A percentile compares a stretch with the other conserved stretches of the same genome.
Conservation (phyloP, 2,113 vertebrate genomes). For the Heterotilapia buettikoferi region DNA sequence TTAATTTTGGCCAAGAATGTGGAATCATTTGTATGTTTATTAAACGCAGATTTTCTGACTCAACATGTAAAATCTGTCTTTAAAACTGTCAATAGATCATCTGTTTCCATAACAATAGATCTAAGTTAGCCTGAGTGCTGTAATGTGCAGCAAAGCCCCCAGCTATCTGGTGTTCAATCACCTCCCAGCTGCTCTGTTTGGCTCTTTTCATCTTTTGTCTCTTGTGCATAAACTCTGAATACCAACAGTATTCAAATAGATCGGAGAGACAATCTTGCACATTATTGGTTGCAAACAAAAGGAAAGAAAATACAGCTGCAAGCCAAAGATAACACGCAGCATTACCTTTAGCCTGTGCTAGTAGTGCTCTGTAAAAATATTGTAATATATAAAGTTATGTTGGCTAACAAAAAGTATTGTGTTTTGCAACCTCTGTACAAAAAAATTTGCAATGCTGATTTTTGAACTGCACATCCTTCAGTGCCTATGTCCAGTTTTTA, state of each 20-base stretch:
- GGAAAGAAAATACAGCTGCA: not conserved
- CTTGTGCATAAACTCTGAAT: constrained; percentile 28
- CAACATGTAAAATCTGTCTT: not conserved
- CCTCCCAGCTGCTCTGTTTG: constrained; percentile 9
- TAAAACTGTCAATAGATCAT: not conserved
- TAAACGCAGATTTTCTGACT: not conserved
- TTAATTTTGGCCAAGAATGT: not conserved
- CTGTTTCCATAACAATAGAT: not conserved
- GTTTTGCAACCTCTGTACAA: not conserved
- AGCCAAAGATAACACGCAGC: not conserved
- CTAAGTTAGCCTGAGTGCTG: not conserved
- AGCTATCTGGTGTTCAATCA: constrained; percentile 19
- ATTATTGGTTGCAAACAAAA: not conserved
- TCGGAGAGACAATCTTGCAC: not conserved
- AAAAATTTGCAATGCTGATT: not conserved
- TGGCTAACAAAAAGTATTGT: not conserved
- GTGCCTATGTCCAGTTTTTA: not conserved
- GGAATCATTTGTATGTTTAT: not conserved
- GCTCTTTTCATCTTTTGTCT: constrained; percentile 38
- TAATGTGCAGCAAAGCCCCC: not conserved
- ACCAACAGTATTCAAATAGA: constrained; percentile 16
- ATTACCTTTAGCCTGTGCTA: not conserved
- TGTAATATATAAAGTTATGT: not conserved
- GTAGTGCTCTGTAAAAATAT: not conserved
- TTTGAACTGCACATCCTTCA: not conserved